Conservation (phyloP, 2,113 vertebrate genomes). For the Cryptotis parvus region DNA sequence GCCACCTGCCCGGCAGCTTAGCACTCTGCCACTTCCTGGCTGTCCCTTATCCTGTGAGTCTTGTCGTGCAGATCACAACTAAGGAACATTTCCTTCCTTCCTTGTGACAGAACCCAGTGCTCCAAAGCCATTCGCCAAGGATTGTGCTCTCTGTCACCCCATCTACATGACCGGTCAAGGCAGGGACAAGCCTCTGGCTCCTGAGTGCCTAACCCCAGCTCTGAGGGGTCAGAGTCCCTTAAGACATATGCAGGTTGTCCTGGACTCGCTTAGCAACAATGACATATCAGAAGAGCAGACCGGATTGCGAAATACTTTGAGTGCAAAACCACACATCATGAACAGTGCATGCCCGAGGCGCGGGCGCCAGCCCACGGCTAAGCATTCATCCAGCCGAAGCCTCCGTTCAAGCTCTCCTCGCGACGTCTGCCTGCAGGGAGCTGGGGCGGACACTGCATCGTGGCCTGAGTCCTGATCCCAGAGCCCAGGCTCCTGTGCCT, state of each 20-base stretch:
- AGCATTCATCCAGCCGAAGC: background rate
- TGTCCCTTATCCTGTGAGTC: background rate
- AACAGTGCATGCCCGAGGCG: background rate
- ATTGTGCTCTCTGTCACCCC: background rate
- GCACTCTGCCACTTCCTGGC: background rate
- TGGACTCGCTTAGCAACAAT: background rate
- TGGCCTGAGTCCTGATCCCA: background rate
- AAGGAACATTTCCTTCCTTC: background rate
- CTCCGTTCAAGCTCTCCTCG: background rate
- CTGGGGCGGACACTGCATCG: background rate
- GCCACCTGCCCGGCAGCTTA: background rate
- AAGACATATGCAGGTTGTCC: background rate
- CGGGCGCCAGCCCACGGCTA: background rate
- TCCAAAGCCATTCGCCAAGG: background rate
- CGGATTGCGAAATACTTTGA: constrained; percentile 55
- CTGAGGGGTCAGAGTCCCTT: background rate
- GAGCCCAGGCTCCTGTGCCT: background rate
- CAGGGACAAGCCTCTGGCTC: background rate
- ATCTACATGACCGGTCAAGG: background rate
- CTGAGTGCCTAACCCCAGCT: background rate
- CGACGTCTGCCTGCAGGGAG: background rate
- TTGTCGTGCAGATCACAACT: background rate
- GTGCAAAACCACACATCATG: constrained; percentile 7
- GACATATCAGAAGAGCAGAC: background rate
- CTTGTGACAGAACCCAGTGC: background rate